Conservation (phyloP, 1,140 invertebrate species). For the Micrasema longulum region DNA sequence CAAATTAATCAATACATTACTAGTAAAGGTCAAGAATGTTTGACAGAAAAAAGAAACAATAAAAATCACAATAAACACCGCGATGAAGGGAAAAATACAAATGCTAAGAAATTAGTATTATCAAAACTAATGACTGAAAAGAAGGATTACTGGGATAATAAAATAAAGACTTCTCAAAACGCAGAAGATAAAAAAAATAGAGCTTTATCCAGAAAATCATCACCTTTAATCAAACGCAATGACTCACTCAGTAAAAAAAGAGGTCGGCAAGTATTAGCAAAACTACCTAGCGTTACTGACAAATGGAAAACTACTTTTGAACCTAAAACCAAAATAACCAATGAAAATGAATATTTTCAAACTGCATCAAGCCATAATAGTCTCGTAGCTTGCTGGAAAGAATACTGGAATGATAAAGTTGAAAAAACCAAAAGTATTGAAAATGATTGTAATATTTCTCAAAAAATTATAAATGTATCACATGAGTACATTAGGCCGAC, state of each 20-base stretch:
- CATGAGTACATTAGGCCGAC: not conserved
- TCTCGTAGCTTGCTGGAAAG: slow-evolving; percentile 63
- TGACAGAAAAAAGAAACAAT: not conserved
- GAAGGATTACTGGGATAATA: slow-evolving; percentile 68
- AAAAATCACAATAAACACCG: not conserved
- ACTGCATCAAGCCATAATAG: slow-evolving; percentile 50
- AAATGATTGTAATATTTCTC: slow-evolving; percentile 10
- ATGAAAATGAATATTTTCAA: slow-evolving; percentile 30
- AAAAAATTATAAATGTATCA: not conserved
- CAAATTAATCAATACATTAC: not conserved
- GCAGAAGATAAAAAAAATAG: slow-evolving; percentile 56
- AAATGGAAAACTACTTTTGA: slow-evolving; percentile 53
- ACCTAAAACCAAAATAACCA: slow-evolving; percentile 42
- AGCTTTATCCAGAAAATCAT: slow-evolving; percentile 56
- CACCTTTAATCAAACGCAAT: slow-evolving; percentile 60
- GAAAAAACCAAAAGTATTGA: slow-evolving; percentile 46
- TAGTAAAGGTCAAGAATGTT: not conserved
- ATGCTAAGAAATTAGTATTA: slow-evolving; percentile 8
- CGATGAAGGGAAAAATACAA: slow-evolving; percentile 4
- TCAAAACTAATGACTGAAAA: slow-evolving; percentile 65
- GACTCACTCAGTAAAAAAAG: slow-evolving; percentile 65
- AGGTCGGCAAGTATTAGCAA: slow-evolving; percentile 63
- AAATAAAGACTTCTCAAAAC: slow-evolving; percentile 63
- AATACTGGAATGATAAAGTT: slow-evolving; percentile 60
- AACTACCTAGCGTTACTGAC: slow-evolving; percentile 59